These are phyloP conservation scores for Acholoe squamosa DNA, from an alignment of 2,888 invertebrate genomes.

Conservation along the genomic window DNA sequence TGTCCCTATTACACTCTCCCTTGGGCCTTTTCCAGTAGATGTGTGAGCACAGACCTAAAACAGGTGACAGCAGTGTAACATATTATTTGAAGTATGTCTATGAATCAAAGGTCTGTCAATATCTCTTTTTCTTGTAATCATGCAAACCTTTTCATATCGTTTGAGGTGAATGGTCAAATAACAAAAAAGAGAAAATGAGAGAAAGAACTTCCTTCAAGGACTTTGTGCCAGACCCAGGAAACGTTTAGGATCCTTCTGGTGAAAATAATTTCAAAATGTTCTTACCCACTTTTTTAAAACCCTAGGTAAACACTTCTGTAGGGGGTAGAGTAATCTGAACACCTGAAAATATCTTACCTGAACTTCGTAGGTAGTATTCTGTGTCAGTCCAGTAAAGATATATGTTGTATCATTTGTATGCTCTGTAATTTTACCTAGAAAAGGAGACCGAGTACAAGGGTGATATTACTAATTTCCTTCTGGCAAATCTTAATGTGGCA, in stretches of 20 bases:
- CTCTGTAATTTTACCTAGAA: constrained; percentile 76
- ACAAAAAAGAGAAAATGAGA: too few relatives aligned
- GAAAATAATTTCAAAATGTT: too few relatives aligned
- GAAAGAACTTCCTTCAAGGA: too few relatives aligned
- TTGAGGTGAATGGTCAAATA: too few relatives aligned
- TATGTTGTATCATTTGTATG: constrained; percentile 76
- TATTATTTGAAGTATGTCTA: neutral
- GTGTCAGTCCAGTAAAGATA: constrained; percentile 79
- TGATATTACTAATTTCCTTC: neutral
- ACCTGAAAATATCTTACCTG: constrained; percentile 71
- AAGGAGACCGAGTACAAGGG: constrained; percentile 3
- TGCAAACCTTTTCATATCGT: too few relatives aligned
- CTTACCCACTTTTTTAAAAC: neutral
- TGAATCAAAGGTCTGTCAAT: neutral
- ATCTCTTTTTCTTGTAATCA: neutral
- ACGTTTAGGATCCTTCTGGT: too few relatives aligned
- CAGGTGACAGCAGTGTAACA: too few relatives aligned
- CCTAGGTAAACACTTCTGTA: too few relatives aligned
- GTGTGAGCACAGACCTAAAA: constrained; percentile 80
- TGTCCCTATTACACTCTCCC: constrained; percentile 73
- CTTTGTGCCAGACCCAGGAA: too few relatives aligned
- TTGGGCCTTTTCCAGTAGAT: constrained; percentile 80
- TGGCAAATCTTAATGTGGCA: too few relatives aligned
- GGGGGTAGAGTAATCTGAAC: too few relatives aligned
- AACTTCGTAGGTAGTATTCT: constrained; percentile 78